A percentile compares a stretch with the other conserved stretches of the same genome.
Evolutionary conservation across 2,113 vertebrate species (phyloP).

Genomic region (Cottus gobio): DNA sequence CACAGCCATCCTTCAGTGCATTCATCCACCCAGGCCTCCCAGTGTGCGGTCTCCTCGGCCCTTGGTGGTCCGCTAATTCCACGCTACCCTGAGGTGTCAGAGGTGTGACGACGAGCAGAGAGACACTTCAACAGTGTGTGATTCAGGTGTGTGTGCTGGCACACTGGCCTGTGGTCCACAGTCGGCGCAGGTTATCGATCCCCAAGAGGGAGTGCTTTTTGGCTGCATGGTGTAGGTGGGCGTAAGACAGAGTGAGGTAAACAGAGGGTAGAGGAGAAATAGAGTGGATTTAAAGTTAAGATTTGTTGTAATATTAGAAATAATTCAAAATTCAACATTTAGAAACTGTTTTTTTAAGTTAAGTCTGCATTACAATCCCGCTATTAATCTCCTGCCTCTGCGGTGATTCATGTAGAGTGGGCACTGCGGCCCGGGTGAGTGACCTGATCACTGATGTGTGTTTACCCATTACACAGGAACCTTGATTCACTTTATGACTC

Average conservation of each 20-base stretch:
- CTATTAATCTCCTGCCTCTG: not conserved
- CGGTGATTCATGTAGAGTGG: conserved; percentile 2
- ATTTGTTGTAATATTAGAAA: not conserved
- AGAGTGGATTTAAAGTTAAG: not conserved
- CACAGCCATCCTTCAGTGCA: conserved; percentile 57
- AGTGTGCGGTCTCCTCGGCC: conserved; percentile 18
- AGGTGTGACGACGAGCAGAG: not conserved
- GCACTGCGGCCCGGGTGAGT: conserved; percentile 51
- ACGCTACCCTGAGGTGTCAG: not conserved
- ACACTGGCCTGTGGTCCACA: conserved; percentile 51
- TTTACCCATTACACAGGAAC: conserved; percentile 70
- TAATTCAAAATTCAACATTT: not conserved
- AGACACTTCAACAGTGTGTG: not conserved
- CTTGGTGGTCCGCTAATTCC: conserved; percentile 16
- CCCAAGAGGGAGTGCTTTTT: not conserved
- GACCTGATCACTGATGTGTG: conserved; percentile 72
- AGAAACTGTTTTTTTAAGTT: not conserved
- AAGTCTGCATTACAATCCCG: not conserved
- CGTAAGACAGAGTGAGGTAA: not conserved
- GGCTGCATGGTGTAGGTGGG: not conserved
- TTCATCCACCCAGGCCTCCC: conserved; percentile 29
- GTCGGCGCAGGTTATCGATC: conserved; percentile 58
- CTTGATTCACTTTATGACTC: conserved; percentile 56
- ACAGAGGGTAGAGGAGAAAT: not conserved
- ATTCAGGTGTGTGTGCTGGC: conserved; percentile 2